Evolutionary conservation across 1,140 invertebrate species (phyloP).

Genomic region (Listronotus bonariensis): DNA sequence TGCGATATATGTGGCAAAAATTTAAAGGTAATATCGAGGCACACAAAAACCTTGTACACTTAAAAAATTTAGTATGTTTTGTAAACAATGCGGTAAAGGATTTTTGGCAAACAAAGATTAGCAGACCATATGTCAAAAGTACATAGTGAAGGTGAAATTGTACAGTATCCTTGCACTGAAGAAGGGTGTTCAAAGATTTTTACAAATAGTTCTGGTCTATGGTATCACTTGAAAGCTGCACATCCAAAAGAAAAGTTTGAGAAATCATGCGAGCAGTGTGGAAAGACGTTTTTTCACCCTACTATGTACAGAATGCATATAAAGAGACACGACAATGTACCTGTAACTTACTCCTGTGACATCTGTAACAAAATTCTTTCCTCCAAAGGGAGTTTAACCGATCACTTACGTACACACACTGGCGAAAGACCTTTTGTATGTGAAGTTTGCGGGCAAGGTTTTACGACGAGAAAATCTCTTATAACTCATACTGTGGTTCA

Average conservation of each 20-base stretch:
- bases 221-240: background rate
- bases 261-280: background rate
- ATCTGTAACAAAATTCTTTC: constrained; percentile 59
- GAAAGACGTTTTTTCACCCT: background rate
- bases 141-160: background rate
- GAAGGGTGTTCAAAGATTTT: constrained; percentile 17
- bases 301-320: background rate
- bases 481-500: constrained; percentile 60
- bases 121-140: constrained; percentile 60
- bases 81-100: constrained; percentile 2
- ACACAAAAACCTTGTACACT: too few relatives aligned
- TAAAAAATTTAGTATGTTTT: constrained; percentile 11
- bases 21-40: too few relatives aligned
- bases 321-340: background rate
- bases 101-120: background rate
- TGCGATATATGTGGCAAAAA: too few relatives aligned
- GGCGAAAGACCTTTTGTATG: constrained; percentile 61
- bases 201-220: too few relatives aligned
- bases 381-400: constrained; percentile 54
- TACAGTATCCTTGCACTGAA: background rate
- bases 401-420: constrained; percentile 59
- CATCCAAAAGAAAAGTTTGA: background rate
- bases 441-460: constrained; percentile 63
- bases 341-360: constrained; percentile 7
- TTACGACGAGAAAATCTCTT: constrained; percentile 68